Evolutionary conservation across 2,888 invertebrate species (phyloP).

Genomic region (Tenthredo amoena): DNA sequence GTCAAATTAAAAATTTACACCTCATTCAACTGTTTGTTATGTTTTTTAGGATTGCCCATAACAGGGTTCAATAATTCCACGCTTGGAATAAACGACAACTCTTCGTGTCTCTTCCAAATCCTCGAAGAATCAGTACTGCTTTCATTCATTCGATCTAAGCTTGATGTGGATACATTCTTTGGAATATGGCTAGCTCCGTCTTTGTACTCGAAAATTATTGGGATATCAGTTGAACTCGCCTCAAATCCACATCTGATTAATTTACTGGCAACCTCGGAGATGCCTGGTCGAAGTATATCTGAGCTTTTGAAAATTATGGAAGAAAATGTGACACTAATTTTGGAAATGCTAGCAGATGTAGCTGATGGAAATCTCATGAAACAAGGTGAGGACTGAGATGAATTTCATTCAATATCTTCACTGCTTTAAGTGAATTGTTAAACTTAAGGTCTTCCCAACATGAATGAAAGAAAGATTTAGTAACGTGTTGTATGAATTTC

Average conservation of each 20-base stretch:
- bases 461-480: neutral
- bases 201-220: neutral
- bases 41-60: conserved; percentile 15
- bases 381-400: neutral
- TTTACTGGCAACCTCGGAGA: conserved; percentile 14
- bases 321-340: conserved; percentile 3
- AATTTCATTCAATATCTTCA: neutral
- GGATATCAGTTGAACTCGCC: conserved; percentile 18
- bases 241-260: conserved; percentile 10
- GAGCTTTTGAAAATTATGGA: conserved; percentile 34
- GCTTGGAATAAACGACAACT: conserved; percentile 13
- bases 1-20: neutral
- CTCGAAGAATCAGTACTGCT: conserved; percentile 16
- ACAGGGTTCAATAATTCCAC: neutral
- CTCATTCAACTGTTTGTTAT: neutral
- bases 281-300: conserved; percentile 3
- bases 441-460: neutral
- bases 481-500: neutral
- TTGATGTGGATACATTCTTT: conserved; percentile 8
- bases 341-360: neutral
- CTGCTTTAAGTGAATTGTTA: neutral
- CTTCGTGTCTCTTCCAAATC: neutral
- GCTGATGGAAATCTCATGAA: neutral
- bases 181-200: conserved; percentile 23
- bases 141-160: conserved; percentile 20